Evolutionary conservation across 2,888 invertebrate genomes (phyloP).

Genomic region (Ashinkailepas kermadecensis): DNA sequence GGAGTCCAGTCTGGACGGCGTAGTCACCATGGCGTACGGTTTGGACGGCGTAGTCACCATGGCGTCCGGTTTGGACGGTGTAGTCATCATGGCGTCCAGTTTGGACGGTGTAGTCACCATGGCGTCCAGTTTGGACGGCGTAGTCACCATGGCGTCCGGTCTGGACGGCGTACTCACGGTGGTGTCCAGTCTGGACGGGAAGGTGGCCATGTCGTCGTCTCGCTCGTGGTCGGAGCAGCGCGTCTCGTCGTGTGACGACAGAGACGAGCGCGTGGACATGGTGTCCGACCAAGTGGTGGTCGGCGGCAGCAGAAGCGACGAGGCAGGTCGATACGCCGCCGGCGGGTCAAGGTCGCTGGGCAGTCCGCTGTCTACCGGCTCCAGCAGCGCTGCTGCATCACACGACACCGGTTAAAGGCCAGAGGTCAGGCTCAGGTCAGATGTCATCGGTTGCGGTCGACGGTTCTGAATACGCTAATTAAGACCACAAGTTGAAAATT

Average conservation of each 20-base stretch:
- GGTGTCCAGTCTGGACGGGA: conserved; percentile 59
- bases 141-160: too few relatives aligned
- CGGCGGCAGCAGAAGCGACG: conserved; percentile 69
- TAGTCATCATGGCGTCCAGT: too few relatives aligned
- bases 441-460: too few relatives aligned
- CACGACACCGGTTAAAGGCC: not conserved
- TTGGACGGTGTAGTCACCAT: too few relatives aligned
- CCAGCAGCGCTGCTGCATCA: not conserved
- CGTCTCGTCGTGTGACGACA: conserved; percentile 59
- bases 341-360: conserved; percentile 45
- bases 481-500: too few relatives aligned
- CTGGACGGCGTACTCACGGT: conserved; percentile 51
- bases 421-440: not conserved
- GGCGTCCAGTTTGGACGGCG: too few relatives aligned
- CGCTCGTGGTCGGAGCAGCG: conserved; percentile 45
- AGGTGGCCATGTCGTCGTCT: conserved; percentile 56
- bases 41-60: too few relatives aligned
- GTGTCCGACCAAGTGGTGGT: conserved; percentile 40
- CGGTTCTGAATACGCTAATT: too few relatives aligned
- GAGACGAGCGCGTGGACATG: conserved; percentile 52
- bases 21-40: too few relatives aligned
- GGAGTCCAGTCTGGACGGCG: too few relatives aligned
- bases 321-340: conserved; percentile 83
- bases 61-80: too few relatives aligned
- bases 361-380: conserved; percentile 37